Evolutionary conservation across 1,140 invertebrate genomes (phyloP), one percentile per base, ranked within the genome.

Genomic region (Hyles euphorbiae): DNA sequence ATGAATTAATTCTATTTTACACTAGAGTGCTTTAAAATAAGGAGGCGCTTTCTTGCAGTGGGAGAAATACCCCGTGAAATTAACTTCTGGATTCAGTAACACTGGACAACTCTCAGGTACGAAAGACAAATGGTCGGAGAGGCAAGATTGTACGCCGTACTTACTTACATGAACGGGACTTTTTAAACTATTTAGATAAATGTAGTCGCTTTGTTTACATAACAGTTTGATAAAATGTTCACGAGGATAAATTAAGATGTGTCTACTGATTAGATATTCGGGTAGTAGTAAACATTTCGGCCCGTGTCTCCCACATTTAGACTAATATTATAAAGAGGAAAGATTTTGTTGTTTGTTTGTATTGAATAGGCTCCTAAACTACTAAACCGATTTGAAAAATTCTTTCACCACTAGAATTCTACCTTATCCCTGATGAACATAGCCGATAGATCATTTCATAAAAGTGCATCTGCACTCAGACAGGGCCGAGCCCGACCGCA

Each of bases 31-130:
- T 74, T 62, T 78, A 72, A 76, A 76, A 72, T 69, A 74, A 75
- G 63, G 62, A 70, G 65, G 54, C 62, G 55, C 56, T 73, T 72
- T 77, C 70, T 74, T 74, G 61, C 61, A 68, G 51, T 72, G 60
- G 62, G 64, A 76, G 82, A 83, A 85, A 81, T 76, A 77, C 72
- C 60, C 78, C 74, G 77, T 81, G 80, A 85, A 83, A 85, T 82
- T 80, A 82, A 78, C 80, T 85, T 65, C 69, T 66, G 74, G 70
- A 73, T 73, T 74, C 65, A 68, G 71, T 78, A 67, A 56, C 68
- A 65, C 70, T 72, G 78, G 79, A 81, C 75, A 83, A 70, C 72
- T 72, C 60, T 68, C 81, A 81, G 78, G 74, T 81, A 74, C 61
- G 60, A 60, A 70, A 83, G 75, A 79, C 63, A 78, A 83, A 83